phyloP scores from a whole-genome alignment of 1,140 invertebrate species.

The Diorhabda sublineata region DNA sequence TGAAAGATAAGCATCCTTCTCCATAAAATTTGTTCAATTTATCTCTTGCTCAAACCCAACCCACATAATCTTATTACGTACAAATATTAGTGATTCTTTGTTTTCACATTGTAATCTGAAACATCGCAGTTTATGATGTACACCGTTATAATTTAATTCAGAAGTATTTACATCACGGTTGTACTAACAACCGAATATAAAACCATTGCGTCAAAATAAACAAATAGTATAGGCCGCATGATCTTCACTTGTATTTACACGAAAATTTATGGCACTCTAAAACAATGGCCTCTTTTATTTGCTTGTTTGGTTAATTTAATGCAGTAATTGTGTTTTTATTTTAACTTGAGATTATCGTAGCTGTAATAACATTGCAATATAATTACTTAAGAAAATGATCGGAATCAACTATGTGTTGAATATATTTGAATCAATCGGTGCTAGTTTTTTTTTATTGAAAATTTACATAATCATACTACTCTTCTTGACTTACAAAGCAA shows the following conservation, averaged over 20 bases:
- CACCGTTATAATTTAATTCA: background rate
- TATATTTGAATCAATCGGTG: too few relatives aligned
- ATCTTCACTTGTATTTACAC: background rate
- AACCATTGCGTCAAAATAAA: background rate
- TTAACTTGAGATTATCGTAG: background rate
- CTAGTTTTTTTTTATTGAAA: too few relatives aligned
- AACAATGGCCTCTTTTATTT: background rate
- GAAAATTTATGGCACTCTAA: background rate
- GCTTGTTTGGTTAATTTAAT: constrained; percentile 1
- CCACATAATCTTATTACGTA: too few relatives aligned
- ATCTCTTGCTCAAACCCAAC: too few relatives aligned
- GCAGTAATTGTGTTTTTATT: background rate
- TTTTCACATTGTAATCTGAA: background rate
- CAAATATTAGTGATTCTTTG: background rate
- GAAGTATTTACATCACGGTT: background rate
- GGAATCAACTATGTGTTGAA: too few relatives aligned
- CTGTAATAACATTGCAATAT: background rate
- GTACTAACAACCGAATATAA: background rate
- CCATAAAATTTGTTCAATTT: too few relatives aligned
- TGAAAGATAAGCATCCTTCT: too few relatives aligned
- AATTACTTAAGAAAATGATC: too few relatives aligned
- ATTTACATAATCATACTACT: too few relatives aligned
- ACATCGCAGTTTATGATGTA: background rate
- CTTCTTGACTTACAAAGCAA: too few relatives aligned
- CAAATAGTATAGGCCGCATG: background rate